Evolutionary conservation across 2,888 invertebrate genomes (phyloP), one percentile per base, ranked within the genome.

Genomic region (Miltochrista miniata): DNA sequence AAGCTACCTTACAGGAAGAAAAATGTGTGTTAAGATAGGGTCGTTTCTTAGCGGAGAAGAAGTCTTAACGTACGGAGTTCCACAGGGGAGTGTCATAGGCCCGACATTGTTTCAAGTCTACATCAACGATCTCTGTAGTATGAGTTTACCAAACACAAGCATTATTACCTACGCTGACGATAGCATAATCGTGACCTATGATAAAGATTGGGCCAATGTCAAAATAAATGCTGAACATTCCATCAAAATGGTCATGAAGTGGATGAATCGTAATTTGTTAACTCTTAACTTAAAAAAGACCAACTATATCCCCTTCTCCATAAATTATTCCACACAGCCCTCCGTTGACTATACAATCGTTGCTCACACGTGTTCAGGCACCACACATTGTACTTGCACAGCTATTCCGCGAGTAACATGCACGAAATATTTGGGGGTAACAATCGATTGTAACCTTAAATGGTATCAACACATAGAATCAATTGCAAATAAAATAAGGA

Each of bases 241-340:
- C 14, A 4, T 36, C 3, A 13, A 12, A 9, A 36, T 14, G 3
- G 9, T 13, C 7, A 14, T 14, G 36, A 8, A 36, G 1, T 36
- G 14, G 14, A 7, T 36, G 10, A 13, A 9, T 7, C 0, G 12
- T 13, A 36, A 36, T 36, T 12, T 36, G 9, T 9, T 36, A 10
- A 14, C 9, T 1, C 7, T 14, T 10, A 36, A 36, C 8, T 13
- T 36, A 13, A 1, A n/a, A 14, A 13, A 37, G 41, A 51, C 33
- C 14, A 43, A 24, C 49, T 49, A 36, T 9, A 36, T 36, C 7
- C 8, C 15, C 51, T 63, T 49, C 51, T 31, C 31, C 37, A 39
- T 34, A 10, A 33, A 45, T 52, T 51, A 40, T 2, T 4, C 18
- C 18, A 24, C 18, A 4, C 18, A 24, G 18, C 18, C 18, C 18